phyloP scores from a whole-genome alignment of 1,140 invertebrate genomes.

The Nymphalis io region DNA sequence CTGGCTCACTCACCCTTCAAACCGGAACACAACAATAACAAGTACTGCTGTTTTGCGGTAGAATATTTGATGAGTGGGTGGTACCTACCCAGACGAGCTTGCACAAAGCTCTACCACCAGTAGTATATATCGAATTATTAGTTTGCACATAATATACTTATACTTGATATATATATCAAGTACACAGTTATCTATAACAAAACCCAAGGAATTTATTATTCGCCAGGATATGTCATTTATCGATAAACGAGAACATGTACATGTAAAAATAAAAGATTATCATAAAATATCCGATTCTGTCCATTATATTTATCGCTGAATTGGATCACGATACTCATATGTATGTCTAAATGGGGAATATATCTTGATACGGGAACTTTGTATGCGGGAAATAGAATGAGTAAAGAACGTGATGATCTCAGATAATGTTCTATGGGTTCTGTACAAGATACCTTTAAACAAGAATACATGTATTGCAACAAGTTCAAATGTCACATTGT shows the following conservation, averaged over 20 bases:
- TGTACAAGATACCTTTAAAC: neutral
- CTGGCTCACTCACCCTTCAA: no score
- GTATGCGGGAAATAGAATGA: neutral
- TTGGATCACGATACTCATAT: constrained; percentile 5
- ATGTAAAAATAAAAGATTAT: neutral
- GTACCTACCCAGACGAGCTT: no score
- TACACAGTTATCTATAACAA: no score
- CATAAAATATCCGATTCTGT: neutral
- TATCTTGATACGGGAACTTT: constrained; percentile 9
- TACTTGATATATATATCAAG: no score
- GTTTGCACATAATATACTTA: no score
- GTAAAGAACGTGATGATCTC: neutral
- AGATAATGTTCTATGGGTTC: neutral
- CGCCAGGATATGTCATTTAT: neutral
- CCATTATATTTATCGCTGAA: constrained; percentile 10
- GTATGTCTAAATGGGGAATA: constrained; percentile 6
- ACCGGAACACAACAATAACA: no score
- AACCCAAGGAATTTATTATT: neutral
- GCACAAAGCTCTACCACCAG: no score
- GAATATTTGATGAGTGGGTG: no score
- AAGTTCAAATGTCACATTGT: no score
- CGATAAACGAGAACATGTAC: neutral
- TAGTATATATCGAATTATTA: no score
- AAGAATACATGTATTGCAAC: neutral
- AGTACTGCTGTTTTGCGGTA: no score